These are phyloP conservation scores for Cyanoderma ruficeps DNA, from an alignment of 2,113 vertebrate species.

Conservation along the genomic window DNA sequence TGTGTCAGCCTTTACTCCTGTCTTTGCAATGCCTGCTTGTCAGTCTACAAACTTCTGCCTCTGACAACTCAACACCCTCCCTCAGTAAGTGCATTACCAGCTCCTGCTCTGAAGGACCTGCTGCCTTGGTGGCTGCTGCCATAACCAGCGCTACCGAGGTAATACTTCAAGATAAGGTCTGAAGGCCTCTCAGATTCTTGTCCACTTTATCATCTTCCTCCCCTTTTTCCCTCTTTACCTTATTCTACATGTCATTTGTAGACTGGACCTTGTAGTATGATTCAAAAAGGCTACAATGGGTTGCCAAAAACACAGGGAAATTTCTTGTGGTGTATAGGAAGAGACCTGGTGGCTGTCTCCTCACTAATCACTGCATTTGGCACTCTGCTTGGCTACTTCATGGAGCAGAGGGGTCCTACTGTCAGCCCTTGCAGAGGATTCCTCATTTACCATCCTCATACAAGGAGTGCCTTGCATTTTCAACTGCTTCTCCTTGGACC, in stretches of 20 bases:
- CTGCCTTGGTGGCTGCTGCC: neutral
- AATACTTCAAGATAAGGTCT: neutral
- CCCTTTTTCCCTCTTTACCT: neutral
- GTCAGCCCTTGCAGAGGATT: neutral
- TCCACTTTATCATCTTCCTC: neutral
- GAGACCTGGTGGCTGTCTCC: neutral
- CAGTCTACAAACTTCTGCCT: neutral
- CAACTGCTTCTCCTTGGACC: neutral
- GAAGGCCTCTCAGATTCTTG: neutral
- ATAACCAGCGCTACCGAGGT: accelerated
- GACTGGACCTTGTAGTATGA: neutral
- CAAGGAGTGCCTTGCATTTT: neutral
- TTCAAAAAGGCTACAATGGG: neutral
- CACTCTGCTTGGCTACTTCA: neutral
- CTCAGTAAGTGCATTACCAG: neutral
- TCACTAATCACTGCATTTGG: neutral
- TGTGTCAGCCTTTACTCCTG: neutral
- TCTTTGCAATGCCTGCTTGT: accelerated
- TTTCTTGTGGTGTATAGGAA: neutral
- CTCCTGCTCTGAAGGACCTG: neutral
- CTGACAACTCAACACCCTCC: neutral
- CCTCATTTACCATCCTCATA: neutral
- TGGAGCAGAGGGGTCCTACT: neutral
- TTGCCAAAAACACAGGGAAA: neutral
- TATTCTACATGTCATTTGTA: neutral